phyloP scores from a whole-genome alignment of 1,140 invertebrate species.

The Prorops nasuta region DNA sequence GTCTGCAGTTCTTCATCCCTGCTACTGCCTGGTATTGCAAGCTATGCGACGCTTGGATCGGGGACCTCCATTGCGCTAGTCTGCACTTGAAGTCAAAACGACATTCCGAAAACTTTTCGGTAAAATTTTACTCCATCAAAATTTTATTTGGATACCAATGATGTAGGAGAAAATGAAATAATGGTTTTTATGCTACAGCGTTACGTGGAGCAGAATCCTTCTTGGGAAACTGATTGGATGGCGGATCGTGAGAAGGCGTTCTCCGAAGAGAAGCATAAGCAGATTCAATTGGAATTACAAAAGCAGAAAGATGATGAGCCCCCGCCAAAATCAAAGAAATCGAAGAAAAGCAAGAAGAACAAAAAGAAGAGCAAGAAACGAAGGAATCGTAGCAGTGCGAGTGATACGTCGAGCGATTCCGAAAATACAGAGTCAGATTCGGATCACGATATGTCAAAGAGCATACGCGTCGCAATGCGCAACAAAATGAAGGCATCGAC shows the following conservation, averaged over 20 bases:
- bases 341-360: constrained; percentile 62
- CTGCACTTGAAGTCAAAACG: constrained; percentile 75
- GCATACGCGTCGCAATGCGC: constrained; percentile 68
- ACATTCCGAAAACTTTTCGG: constrained; percentile 77
- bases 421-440: constrained; percentile 59
- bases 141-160: constrained; percentile 22
- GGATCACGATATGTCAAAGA: constrained; percentile 58
- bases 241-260: constrained; percentile 74
- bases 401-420: constrained; percentile 53
- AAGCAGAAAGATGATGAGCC: constrained; percentile 52
- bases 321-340: constrained; percentile 39
- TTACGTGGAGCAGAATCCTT: constrained; percentile 76
- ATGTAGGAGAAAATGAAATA: background rate
- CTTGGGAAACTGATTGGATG: constrained; percentile 83
- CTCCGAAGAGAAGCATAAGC: constrained; percentile 53
- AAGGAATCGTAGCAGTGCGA: constrained; percentile 55
- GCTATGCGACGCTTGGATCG: constrained; percentile 81
- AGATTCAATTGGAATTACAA: constrained; percentile 48
- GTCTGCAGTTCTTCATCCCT: constrained; percentile 81
- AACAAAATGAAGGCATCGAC: constrained; percentile 59
- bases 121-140: too few species aligned
- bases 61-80: constrained; percentile 81
- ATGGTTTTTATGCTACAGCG: constrained; percentile 55
- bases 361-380: constrained; percentile 62
- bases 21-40: constrained; percentile 88